These are phyloP conservation scores for Engystomops pustulosus DNA, from an alignment of 2,113 vertebrate genomes.

Conservation along the genomic window DNA sequence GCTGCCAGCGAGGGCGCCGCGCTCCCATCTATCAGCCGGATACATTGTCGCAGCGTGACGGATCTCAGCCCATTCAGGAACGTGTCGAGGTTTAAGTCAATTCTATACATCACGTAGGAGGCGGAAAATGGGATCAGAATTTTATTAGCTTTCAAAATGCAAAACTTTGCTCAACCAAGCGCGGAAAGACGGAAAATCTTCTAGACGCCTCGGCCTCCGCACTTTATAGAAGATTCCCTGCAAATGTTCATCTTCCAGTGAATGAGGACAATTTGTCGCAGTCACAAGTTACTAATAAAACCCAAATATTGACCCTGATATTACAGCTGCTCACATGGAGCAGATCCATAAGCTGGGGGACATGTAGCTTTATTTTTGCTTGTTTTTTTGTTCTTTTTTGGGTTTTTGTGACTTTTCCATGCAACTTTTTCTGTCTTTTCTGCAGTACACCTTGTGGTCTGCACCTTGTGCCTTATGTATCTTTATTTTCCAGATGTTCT, in stretches of 20 bases:
- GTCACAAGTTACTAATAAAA: neutral
- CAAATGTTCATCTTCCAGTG: neutral
- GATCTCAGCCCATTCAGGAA: neutral
- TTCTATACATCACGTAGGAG: slow-evolving; percentile 4
- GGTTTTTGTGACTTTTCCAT: too few relatives aligned
- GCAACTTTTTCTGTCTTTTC: too few relatives aligned
- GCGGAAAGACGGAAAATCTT: neutral
- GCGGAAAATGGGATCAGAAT: neutral
- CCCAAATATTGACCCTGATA: too few relatives aligned
- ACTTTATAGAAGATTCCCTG: neutral
- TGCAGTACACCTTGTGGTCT: too few relatives aligned
- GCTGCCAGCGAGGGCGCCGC: neutral
- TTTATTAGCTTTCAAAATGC: slow-evolving; percentile 29
- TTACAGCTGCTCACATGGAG: too few relatives aligned
- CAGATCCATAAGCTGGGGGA: too few relatives aligned
- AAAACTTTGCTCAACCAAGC: neutral
- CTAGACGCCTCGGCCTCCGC: neutral
- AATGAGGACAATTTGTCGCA: neutral
- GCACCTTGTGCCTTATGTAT: too few relatives aligned
- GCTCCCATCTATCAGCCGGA: neutral
- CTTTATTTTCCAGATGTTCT: too few relatives aligned
- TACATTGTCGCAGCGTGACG: neutral
- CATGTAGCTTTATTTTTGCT: too few relatives aligned
- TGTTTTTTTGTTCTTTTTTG: too few relatives aligned
- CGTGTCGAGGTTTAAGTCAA: neutral